Evolutionary conservation across 2,797 vertebrate genomes (phyloP), one percentile per base, ranked within the genome.

Genomic region (Anableps anableps): DNA sequence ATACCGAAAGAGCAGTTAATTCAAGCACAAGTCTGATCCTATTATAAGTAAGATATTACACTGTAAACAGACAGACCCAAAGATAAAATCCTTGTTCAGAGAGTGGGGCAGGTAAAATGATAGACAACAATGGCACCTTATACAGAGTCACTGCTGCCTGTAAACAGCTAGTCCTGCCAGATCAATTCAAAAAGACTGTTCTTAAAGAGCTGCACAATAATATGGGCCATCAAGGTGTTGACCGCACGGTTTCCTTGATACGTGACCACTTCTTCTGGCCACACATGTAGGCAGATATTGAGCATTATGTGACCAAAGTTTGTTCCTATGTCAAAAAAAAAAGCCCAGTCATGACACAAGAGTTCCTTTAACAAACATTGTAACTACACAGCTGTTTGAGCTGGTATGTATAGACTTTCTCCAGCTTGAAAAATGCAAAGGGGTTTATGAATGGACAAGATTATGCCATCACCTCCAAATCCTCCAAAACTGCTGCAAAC

Each of bases 151-250:
- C n/a, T n/a, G n/a, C n/a, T n/a, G n/a, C n/a, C n/a, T n/a, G n/a
- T n/a, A n/a, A n/a, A n/a, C n/a, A n/a, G n/a, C n/a, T n/a, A n/a
- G n/a, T n/a, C n/a, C n/a, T n/a, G n/a, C n/a, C n/a, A n/a, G n/a
- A n/a, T n/a, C n/a, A 45, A 4, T 85, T 76, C 31, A 81, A 36
- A 36, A 3, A 0, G 0, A 77, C 17, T 2, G 80, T 82, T 2
- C 2, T 84, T 21, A 16, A 72, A 50, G 85, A 87, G 10, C 6
- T 83, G 31, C 76, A 86, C 9, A n/a, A n/a, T n/a, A 66, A 83
- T 80, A 55, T 81, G 80, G 86, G 75, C 2, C 83, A 82, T 10
- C 80, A 85, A 21, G 80, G 74, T 17, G 9, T 13, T 13, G 80
- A 87, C 0, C 7, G 11, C n/a, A n/a, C 79, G 19, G 51, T 78